Evolutionary conservation across 1,140 invertebrate genomes (phyloP).

Genomic region (Adoxophyes honmai): DNA sequence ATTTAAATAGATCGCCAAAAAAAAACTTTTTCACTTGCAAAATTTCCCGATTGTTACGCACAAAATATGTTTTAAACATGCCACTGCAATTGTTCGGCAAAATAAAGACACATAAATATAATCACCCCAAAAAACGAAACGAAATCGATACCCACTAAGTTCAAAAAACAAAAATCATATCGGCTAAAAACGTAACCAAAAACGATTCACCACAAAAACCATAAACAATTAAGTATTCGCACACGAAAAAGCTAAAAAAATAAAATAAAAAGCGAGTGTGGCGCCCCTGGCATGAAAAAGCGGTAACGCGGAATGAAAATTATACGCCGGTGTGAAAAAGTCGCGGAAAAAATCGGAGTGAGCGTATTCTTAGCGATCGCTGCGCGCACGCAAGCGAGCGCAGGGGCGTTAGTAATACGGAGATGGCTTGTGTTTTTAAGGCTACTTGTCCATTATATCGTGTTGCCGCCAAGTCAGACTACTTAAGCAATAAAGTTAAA

Average conservation of each 20-base stretch:
- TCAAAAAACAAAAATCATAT: background rate
- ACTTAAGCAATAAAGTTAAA: too few species aligned
- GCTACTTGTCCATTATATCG: background rate
- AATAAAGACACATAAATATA: background rate
- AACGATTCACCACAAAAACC: background rate
- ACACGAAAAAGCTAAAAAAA: constrained; percentile 31
- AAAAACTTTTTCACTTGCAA: too few species aligned
- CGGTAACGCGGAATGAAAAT: constrained; percentile 54
- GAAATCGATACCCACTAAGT: background rate
- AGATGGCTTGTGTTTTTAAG: constrained; percentile 10
- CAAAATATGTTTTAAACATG: background rate
- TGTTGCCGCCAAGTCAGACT: background rate
- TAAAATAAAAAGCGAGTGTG: constrained; percentile 28
- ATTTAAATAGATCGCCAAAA: too few species aligned
- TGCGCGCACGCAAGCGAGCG: constrained; percentile 34
- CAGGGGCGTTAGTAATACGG: constrained; percentile 22
- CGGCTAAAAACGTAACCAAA: constrained; percentile 1
- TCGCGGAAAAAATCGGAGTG: constrained; percentile 45
- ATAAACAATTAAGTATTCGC: constrained; percentile 1
- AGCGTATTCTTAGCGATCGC: constrained; percentile 53
- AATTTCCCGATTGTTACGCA: background rate
- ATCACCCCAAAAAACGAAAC: background rate
- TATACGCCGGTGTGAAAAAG: constrained; percentile 56
- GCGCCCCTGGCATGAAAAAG: constrained; percentile 60
- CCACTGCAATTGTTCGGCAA: background rate